Evolutionary conservation across 2,797 vertebrate genomes (phyloP).

Genomic region (Benthosema pterotum): DNA sequence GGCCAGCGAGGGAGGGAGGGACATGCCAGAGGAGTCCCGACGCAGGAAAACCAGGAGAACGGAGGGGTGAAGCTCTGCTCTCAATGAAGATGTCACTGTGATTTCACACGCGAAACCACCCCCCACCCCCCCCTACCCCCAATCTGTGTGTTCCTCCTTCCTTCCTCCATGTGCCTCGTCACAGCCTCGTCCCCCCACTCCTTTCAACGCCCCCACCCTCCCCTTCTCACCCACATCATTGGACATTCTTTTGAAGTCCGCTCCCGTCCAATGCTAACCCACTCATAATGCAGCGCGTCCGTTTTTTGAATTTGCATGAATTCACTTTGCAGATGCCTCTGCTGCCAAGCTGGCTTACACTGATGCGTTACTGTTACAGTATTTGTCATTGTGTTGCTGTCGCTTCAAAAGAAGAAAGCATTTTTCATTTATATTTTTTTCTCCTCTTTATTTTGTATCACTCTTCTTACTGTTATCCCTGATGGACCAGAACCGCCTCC

Average conservation of each 20-base stretch:
- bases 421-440: constrained; percentile 47
- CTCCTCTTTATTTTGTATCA: too few species aligned
- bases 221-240: too few species aligned
- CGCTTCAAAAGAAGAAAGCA: constrained; percentile 60
- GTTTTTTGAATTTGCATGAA: constrained; percentile 76
- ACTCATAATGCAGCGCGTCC: constrained; percentile 70
- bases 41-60: constrained; percentile 45
- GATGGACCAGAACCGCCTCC: constrained; percentile 3
- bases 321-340: constrained; percentile 77
- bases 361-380: constrained; percentile 70
- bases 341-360: constrained; percentile 74
- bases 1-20: constrained; percentile 37
- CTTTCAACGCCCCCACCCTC: constrained; percentile 4
- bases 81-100: constrained; percentile 80
- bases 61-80: constrained; percentile 63
- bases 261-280: constrained; percentile 69
- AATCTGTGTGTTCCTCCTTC: constrained; percentile 66
- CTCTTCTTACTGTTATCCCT: constrained; percentile 15
- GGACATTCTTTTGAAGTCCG: constrained; percentile 71
- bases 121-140: neutral
- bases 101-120: constrained; percentile 73
- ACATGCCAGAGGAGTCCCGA: constrained; percentile 62
- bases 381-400: constrained; percentile 54
- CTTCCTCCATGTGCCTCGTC: constrained; percentile 26
- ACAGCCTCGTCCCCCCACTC: constrained; percentile 13